Evolutionary conservation across 1,140 invertebrate genomes (phyloP), one percentile per base, ranked within the genome.

Genomic region (Drosophila sproati): DNA sequence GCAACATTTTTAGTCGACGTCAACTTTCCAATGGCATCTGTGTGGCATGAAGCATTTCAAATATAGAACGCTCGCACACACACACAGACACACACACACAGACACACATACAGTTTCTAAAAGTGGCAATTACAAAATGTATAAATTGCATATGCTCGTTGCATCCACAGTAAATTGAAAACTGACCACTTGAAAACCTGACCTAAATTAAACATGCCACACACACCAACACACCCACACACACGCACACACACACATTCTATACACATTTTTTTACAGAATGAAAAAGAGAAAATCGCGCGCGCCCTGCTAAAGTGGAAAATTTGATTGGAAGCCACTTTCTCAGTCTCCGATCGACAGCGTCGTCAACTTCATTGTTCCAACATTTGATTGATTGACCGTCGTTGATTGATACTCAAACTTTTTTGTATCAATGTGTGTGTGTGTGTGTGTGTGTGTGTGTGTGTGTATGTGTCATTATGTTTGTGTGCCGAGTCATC

Each of bases 381-480:
- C 67, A 62, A 55, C 61, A 72, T 66, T 76, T 75, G 72, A 78
- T 78, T 78, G 77, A 78, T 78, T 78, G 77, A 76, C 73, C 76
- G 67, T 76, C 77, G 57, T 78, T 78, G 77, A 78, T 78, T 78
- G 77, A 78, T 78, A 78, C 77, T 78, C 73, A 72, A 78, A 78
- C 66, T 78, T 78, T 78, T 67, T 28, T 60, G 41, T 77, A 57
- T 47, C 20, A 35, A 5, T 54, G 28, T 47, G 2, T 37, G 3
- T 35, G 7, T 41, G 6, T 35, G 8, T 50, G 20, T 56, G 41
- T 56, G 61, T 37, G 31, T 43, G 57, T 45, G 47, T 50, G 45
- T 50, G 39, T 31, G 35, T 31, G 10, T 37, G 52, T n/a, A n/a
- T n/a, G n/a, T 34, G 31, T 29, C 5, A 29, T 29, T 39, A 48